Percentiles rank a stretch among this genome's conserved stretches.
Evolutionary conservation across 2,797 vertebrate genomes (phyloP).

Genomic region (Tapirus indicus): DNA sequence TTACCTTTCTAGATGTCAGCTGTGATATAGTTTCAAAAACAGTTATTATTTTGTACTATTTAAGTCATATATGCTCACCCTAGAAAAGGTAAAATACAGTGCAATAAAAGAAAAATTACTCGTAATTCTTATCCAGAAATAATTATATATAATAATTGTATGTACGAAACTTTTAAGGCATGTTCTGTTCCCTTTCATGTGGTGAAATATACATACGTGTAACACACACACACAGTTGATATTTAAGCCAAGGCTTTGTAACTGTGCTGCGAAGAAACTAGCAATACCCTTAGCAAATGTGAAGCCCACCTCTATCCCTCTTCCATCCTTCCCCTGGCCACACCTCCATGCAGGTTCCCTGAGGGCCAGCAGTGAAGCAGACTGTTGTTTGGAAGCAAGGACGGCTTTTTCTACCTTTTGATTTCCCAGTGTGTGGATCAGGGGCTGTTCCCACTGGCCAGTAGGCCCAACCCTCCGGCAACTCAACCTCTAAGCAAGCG

Average conservation of each 20-base stretch:
- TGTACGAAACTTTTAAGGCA: background rate
- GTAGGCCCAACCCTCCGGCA: background rate
- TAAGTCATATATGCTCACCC: background rate
- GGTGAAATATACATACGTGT: background rate
- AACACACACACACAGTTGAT: background rate
- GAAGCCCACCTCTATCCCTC: background rate
- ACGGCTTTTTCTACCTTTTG: background rate
- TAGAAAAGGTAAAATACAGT: background rate
- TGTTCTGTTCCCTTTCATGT: background rate
- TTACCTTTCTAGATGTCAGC: background rate
- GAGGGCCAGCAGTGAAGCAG: background rate
- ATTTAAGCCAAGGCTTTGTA: background rate
- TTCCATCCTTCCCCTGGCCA: background rate
- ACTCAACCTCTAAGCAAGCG: fast-evolving
- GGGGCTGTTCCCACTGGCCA: background rate
- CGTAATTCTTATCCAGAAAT: background rate
- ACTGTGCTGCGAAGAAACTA: background rate
- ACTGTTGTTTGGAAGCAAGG: background rate
- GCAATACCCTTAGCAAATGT: background rate
- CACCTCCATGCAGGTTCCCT: background rate
- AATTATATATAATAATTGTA: background rate
- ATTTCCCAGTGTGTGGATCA: background rate
- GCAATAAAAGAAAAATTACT: background rate
- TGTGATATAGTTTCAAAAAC: background rate
- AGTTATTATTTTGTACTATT: background rate